These are phyloP conservation scores for Tenthredo scrophulariae DNA, from an alignment of 2,888 invertebrate species.

Conservation along the genomic window DNA sequence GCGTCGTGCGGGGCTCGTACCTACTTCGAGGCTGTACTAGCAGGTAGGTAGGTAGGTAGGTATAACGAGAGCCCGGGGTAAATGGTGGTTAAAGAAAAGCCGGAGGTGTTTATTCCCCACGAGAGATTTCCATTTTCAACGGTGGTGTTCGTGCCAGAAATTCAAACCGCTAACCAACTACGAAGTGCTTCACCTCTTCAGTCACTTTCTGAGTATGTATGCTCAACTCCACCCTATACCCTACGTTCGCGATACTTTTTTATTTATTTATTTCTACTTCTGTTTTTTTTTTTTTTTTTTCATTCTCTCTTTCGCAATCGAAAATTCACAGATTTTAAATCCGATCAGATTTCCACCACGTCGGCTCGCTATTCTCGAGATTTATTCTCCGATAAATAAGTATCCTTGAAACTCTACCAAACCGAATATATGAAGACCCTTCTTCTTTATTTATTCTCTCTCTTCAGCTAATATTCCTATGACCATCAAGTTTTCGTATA, in stretches of 20 bases:
- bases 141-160: slow-evolving; percentile 31
- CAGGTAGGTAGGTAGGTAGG: background rate
- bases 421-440: background rate
- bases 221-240: background rate
- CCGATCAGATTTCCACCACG: slow-evolving; percentile 25
- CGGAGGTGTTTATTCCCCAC: slow-evolving; percentile 44
- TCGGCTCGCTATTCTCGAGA: background rate
- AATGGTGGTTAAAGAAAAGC: slow-evolving; percentile 44
- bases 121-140: slow-evolving; percentile 47
- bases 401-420: background rate
- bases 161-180: slow-evolving; percentile 31
- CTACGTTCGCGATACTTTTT: background rate
- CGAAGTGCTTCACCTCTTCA: background rate
- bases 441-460: background rate
- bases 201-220: background rate
- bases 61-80: background rate
- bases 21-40: background rate
- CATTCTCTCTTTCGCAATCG: background rate
- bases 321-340: slow-evolving; percentile 9
- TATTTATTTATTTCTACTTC: background rate
- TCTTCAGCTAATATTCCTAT: background rate
- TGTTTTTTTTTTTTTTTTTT: background rate
- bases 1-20: background rate
- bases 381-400: background rate
- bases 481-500: background rate